phyloP scores from a whole-genome alignment of 2,888 invertebrate species.

The Drosophila subquinaria region DNA sequence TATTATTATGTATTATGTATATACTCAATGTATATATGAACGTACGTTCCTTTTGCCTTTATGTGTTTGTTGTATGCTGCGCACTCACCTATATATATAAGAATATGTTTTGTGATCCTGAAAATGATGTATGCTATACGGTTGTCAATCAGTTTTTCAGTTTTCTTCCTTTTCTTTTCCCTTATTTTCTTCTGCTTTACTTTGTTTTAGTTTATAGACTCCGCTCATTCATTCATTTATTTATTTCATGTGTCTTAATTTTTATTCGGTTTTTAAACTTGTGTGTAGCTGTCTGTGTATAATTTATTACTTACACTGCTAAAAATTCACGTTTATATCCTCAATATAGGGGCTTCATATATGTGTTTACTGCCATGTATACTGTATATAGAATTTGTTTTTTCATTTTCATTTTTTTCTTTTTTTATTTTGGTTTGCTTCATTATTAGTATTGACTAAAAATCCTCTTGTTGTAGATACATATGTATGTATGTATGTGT shows the following conservation, averaged over 20 bases:
- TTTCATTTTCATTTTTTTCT: constrained; percentile 14
- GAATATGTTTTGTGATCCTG: constrained; percentile 60
- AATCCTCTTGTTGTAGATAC: constrained; percentile 37
- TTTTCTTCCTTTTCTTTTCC: neutral
- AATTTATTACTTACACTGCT: constrained; percentile 77
- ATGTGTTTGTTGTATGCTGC: constrained; percentile 38
- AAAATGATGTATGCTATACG: constrained; percentile 55
- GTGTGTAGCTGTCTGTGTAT: constrained; percentile 59
- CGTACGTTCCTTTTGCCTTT: constrained; percentile 23
- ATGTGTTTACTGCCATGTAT: constrained; percentile 52
- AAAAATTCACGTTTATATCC: constrained; percentile 80
- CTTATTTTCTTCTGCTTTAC: constrained; percentile 4
- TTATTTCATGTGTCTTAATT: neutral
- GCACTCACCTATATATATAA: constrained; percentile 42
- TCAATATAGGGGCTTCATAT: constrained; percentile 74
- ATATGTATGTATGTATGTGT: constrained; percentile 13
- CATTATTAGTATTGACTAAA: constrained; percentile 50
- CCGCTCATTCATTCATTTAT: constrained; percentile 4
- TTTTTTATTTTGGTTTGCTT: constrained; percentile 16
- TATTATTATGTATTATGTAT: constrained; percentile 32
- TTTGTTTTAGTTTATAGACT: constrained; percentile 29
- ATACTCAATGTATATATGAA: constrained; percentile 36
- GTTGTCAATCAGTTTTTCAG: constrained; percentile 39
- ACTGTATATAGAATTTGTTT: constrained; percentile 46
- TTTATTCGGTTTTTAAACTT: constrained; percentile 22